phyloP scores from a whole-genome alignment of 2,888 invertebrate species.

The Trichogramma evanescens region DNA sequence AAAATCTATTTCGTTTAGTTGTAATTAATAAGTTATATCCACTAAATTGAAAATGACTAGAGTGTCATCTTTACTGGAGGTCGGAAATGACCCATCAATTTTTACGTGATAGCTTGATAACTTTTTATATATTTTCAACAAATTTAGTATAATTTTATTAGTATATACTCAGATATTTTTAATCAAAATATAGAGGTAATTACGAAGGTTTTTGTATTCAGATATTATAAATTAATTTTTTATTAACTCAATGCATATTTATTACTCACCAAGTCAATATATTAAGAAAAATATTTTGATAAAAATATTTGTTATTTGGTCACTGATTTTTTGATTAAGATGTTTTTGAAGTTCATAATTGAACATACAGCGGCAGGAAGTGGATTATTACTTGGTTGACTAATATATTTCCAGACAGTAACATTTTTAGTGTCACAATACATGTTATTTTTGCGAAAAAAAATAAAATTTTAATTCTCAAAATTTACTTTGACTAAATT shows the following conservation, averaged over 20 bases:
- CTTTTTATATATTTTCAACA: constrained; percentile 10
- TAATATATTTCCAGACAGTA: too few species aligned
- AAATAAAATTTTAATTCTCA: constrained; percentile 19
- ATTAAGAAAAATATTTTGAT: constrained; percentile 19
- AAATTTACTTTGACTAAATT: constrained; percentile 17
- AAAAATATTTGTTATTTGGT: constrained; percentile 19
- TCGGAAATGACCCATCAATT: neutral
- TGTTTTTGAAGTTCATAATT: constrained; percentile 14
- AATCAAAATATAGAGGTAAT: constrained; percentile 18
- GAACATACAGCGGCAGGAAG: too few species aligned
- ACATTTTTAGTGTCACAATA: neutral
- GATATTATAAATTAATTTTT: constrained; percentile 5
- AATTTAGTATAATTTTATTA: constrained; percentile 20
- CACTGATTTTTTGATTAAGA: constrained; percentile 13
- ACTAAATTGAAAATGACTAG: too few species aligned
- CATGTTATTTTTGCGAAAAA: constrained; percentile 13
- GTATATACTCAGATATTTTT: constrained; percentile 15
- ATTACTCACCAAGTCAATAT: constrained; percentile 8
- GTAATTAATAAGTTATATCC: too few species aligned
- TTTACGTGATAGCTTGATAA: constrained; percentile 15
- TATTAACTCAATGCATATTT: constrained; percentile 12
- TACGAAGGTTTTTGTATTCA: constrained; percentile 19
- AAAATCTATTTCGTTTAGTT: too few species aligned
- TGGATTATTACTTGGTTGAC: too few species aligned
- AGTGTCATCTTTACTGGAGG: too few species aligned